Evolutionary conservation across 2,797 vertebrate species (phyloP).

Genomic region (Lagocephalus sceleratus): DNA sequence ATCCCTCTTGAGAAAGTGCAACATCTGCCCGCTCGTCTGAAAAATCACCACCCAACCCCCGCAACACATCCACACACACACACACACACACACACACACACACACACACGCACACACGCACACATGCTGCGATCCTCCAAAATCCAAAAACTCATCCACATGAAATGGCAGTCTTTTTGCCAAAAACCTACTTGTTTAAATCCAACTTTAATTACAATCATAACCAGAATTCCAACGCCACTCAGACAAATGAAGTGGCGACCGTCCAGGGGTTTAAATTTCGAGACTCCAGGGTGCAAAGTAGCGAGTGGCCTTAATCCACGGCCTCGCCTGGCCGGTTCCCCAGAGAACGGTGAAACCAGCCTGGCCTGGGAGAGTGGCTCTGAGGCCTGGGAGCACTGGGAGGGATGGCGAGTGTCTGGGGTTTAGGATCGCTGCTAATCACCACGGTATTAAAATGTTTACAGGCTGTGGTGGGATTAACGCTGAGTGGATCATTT

Average conservation of each 20-base stretch:
- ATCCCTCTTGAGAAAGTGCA: slow-evolving; percentile 64
- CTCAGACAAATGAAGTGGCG: slow-evolving; percentile 72
- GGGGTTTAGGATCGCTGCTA: slow-evolving; percentile 56
- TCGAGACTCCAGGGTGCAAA: slow-evolving; percentile 50
- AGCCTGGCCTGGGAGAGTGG: slow-evolving; percentile 31
- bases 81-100: not conserved
- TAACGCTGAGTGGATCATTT: slow-evolving; percentile 62
- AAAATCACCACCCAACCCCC: slow-evolving; percentile 29
- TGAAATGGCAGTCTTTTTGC: slow-evolving; percentile 27
- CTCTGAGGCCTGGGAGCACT: slow-evolving; percentile 17
- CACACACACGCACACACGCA: not conserved
- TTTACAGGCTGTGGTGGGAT: slow-evolving; percentile 65
- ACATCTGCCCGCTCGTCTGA: slow-evolving; percentile 66
- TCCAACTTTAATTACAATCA: slow-evolving; percentile 69
- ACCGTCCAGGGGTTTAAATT: slow-evolving; percentile 65
- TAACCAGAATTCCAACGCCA: slow-evolving; percentile 54
- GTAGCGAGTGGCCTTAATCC: slow-evolving; percentile 72
- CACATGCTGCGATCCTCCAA: slow-evolving; percentile 2
- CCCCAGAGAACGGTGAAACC: slow-evolving; percentile 53
- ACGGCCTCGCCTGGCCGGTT: slow-evolving; percentile 54
- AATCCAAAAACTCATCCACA: slow-evolving; percentile 12
- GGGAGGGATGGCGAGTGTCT: slow-evolving; percentile 26
- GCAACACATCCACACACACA: slow-evolving; percentile 6
- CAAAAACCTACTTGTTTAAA: slow-evolving; percentile 63
- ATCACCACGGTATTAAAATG: slow-evolving; percentile 65